These are phyloP conservation scores for Synergus laeviventris DNA, from an alignment of 2,888 invertebrate species.

Conservation along the genomic window DNA sequence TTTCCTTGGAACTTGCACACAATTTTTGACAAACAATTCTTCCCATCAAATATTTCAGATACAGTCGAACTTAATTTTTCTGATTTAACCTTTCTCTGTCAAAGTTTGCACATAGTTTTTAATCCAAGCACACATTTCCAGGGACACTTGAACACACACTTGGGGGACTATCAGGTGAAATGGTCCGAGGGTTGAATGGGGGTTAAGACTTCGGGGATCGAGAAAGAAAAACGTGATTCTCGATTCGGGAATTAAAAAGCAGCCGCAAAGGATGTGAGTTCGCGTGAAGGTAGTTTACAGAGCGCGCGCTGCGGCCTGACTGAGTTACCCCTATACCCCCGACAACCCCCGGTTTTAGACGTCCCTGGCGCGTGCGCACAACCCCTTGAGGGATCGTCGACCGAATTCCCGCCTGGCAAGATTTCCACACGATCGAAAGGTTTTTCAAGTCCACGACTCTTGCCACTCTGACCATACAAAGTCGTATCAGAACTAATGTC, in stretches of 20 bases:
- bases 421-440: constrained; percentile 51
- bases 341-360: constrained; percentile 52
- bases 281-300: constrained; percentile 74
- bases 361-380: constrained; percentile 59
- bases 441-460: constrained; percentile 45
- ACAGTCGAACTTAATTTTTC: background rate
- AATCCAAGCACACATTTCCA: background rate
- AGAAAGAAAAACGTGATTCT: constrained; percentile 20
- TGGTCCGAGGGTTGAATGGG: no score
- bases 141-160: background rate
- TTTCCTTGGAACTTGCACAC: background rate
- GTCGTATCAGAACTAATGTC: constrained; percentile 37
- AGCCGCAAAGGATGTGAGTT: constrained; percentile 52
- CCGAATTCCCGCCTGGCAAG: constrained; percentile 63
- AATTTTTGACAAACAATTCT: background rate
- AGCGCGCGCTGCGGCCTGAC: constrained; percentile 76
- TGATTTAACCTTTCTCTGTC: background rate
- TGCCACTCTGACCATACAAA: constrained; percentile 41
- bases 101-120: background rate
- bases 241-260: constrained; percentile 36
- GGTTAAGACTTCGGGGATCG: background rate
- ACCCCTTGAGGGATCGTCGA: constrained; percentile 53
- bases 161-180: background rate
- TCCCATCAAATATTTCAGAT: background rate
- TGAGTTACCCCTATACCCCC: constrained; percentile 74